Evolutionary conservation across 2,797 vertebrate genomes (phyloP), one percentile per base, ranked within the genome.

Genomic region (Uromys caudimaculatus): DNA sequence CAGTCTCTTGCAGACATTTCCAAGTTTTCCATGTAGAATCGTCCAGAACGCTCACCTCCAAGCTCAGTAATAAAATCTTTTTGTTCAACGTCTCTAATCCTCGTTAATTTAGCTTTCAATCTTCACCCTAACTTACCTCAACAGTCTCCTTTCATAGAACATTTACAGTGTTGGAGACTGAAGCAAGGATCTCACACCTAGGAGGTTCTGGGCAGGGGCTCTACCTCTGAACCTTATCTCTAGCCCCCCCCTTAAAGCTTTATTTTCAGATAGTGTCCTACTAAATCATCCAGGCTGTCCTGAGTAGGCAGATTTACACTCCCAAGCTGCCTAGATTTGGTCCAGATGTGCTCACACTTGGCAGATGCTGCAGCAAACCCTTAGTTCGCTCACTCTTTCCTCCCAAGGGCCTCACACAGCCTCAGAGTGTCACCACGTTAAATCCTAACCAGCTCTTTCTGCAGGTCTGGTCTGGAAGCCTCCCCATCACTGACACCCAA

Each of bases 271-370:
- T 54, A 47, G 35, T 13, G 17, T 56, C 52, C 67, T 60, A 67
- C 32, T 47, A 50, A 85, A 35, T 50, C 52, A 12, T 14, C 19
- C 44, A 69, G 62, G 32, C 21, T 52, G 14, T 64, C 44, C 84
- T 27, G 21, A 69, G 47, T 10, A 69, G 35, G 29, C 38, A 14
- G 7, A 24, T 38, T 86, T 71, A 71, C 35, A 54, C 62, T 38
- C 12, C 0, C 3, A 17, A 50, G 21, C 23, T n/a, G 58, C 3
- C 60, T 52, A n/a, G 2, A 32, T 44, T 8, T 14, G 17, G 35
- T n/a, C 19, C 47, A 27, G 35, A 24, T 38, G 35, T 35, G 21
- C 9, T 56, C 14, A 1, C 0, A 0, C 50, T 47, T 19, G 4
- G 67, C 1, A 27, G 47, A 29, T 6, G 7, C 71, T 0, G 24